These are phyloP conservation scores for Penaeus indicus DNA, from an alignment of 1,140 invertebrate species.

Conservation along the genomic window DNA sequence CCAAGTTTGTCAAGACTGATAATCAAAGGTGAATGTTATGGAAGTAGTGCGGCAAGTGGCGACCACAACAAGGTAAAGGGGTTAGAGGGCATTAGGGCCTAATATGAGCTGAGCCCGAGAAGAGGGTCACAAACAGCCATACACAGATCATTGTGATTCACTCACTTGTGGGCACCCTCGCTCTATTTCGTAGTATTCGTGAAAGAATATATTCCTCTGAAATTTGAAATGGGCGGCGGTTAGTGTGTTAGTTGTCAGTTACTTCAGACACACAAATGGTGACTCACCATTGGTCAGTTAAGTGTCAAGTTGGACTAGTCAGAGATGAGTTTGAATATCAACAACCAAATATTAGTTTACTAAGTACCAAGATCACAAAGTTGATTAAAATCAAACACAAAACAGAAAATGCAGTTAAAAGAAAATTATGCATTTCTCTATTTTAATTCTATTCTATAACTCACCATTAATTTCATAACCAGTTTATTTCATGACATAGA, in stretches of 20 bases:
- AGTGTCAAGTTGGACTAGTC: neutral
- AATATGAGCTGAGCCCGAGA: constrained; percentile 42
- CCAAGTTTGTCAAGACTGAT: constrained; percentile 39
- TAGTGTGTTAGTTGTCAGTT: constrained; percentile 50
- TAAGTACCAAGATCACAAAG: too few species aligned
- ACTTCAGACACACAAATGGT: constrained; percentile 34
- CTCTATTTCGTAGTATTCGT: constrained; percentile 66
- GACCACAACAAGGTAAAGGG: constrained; percentile 38
- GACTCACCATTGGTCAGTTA: constrained; percentile 50
- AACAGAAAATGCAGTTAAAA: too few species aligned
- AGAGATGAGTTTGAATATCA: constrained; percentile 30
- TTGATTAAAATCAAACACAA: too few species aligned
- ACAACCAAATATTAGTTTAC: neutral
- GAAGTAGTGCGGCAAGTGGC: constrained; percentile 42
- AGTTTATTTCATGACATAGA: too few species aligned
- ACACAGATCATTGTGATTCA: constrained; percentile 57
- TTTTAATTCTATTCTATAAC: too few species aligned
- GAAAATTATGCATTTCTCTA: too few species aligned
- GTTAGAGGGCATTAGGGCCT: constrained; percentile 30
- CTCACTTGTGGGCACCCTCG: constrained; percentile 64
- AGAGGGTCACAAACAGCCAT: constrained; percentile 59
- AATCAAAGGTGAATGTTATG: constrained; percentile 35
- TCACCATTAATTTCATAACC: too few species aligned
- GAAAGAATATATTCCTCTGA: constrained; percentile 67
- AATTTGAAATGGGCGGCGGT: constrained; percentile 54